phyloP scores from a whole-genome alignment of 2,888 invertebrate genomes.

The Drosophila imparisetae region DNA sequence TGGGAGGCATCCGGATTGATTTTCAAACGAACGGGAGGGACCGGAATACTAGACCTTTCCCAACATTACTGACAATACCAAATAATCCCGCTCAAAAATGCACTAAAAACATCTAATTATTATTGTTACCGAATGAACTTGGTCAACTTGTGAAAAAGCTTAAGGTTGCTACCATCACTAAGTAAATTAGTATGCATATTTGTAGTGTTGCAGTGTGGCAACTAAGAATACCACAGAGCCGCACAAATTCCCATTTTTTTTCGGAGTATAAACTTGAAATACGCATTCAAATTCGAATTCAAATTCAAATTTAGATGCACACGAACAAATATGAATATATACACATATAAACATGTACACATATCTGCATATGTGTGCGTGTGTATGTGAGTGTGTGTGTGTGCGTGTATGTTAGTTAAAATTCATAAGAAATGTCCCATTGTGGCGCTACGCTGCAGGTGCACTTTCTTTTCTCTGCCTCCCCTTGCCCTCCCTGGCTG shows the following conservation, averaged over 20 bases:
- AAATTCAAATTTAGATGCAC: conserved; percentile 23
- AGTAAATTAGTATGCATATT: background rate
- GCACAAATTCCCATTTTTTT: conserved; percentile 25
- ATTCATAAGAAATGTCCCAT: conserved; percentile 39
- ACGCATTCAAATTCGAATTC: conserved; percentile 22
- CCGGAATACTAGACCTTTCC: background rate
- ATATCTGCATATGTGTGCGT: background rate
- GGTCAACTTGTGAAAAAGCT: background rate
- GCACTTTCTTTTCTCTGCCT: conserved; percentile 10
- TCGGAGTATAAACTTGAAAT: conserved; percentile 30
- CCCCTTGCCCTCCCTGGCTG: background rate
- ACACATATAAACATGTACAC: background rate
- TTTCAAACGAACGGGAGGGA: background rate
- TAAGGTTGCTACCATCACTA: background rate
- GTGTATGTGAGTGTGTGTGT: background rate
- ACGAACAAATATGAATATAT: background rate
- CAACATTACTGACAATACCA: background rate
- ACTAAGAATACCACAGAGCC: background rate
- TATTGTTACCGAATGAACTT: background rate
- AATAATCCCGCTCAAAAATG: background rate
- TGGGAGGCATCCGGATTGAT: background rate
- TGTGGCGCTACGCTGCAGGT: conserved; percentile 37
- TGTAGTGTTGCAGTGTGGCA: conserved; percentile 1
- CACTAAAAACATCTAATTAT: background rate
- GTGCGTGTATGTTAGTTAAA: conserved; percentile 9